A percentile compares a stretch with the other conserved stretches of the same genome.
Evolutionary conservation across 2,888 invertebrate species (phyloP).

Genomic region (Athalia circularis): DNA sequence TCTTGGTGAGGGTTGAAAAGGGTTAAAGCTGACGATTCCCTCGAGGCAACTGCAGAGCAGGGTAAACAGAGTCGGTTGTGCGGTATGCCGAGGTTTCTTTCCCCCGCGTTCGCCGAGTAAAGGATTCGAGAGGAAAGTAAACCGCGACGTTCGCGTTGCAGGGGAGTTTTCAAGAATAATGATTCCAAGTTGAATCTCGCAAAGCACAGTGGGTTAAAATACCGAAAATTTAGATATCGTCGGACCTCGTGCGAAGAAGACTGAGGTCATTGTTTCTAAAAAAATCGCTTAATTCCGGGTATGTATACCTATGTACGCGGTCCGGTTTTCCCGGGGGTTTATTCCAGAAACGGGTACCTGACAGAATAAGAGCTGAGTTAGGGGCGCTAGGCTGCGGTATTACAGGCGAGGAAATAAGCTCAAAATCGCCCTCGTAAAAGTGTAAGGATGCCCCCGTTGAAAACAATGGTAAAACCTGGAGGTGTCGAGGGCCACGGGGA

Average conservation of each 20-base stretch:
- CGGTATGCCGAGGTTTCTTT: not conserved
- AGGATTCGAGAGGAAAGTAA: no score
- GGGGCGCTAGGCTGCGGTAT: constrained; percentile 47
- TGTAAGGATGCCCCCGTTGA: constrained; percentile 58
- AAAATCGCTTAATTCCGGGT: constrained; percentile 56
- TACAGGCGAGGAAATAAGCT: constrained; percentile 58
- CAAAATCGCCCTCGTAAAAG: constrained; percentile 69
- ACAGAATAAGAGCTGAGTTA: constrained; percentile 43
- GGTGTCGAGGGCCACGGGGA: no score
- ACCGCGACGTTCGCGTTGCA: no score
- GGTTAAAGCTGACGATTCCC: constrained; percentile 32
- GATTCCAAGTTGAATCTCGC: not conserved
- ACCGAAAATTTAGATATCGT: constrained; percentile 17
- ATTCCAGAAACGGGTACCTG: constrained; percentile 44
- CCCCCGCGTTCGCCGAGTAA: not conserved
- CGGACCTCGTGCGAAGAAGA: not conserved
- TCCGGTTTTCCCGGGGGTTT: constrained; percentile 50
- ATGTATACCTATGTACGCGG: not conserved
- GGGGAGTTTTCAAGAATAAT: no score
- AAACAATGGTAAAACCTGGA: constrained; percentile 63
- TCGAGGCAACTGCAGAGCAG: not conserved
- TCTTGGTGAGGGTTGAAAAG: constrained; percentile 25
- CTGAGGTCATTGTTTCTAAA: constrained; percentile 50
- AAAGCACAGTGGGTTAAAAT: constrained; percentile 1
- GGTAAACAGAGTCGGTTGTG: constrained; percentile 12